phyloP scores from a whole-genome alignment of 2,113 vertebrate species.

The Bostrychus sinensis region DNA sequence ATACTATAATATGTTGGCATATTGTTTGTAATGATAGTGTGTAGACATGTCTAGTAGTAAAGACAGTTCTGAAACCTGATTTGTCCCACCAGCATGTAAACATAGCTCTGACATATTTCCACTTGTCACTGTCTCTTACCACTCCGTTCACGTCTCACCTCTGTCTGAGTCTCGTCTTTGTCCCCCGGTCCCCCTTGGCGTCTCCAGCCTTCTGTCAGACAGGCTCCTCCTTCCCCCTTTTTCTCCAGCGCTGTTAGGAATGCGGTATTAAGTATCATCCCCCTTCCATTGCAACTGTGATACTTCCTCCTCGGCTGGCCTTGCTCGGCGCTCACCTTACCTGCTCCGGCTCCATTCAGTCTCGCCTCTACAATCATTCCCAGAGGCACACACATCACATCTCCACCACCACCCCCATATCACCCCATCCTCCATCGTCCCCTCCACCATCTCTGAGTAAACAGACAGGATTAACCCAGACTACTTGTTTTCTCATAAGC shows the following conservation, averaged over 20 bases:
- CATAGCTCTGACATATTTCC: conserved; percentile 13
- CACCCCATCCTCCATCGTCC: conserved; percentile 46
- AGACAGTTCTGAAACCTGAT: neutral
- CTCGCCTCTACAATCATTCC: conserved; percentile 76
- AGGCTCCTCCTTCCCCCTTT: conserved; percentile 49
- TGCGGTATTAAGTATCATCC: conserved; percentile 73
- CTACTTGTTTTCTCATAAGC: conserved; percentile 26
- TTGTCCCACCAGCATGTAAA: conserved; percentile 18
- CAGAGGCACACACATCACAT: conserved; percentile 42
- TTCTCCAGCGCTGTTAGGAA: conserved; percentile 67
- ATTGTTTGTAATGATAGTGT: neutral
- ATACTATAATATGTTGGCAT: too few relatives aligned
- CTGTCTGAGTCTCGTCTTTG: conserved; percentile 34
- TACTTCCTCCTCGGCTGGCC: conserved; percentile 75
- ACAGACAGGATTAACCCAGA: conserved; percentile 44
- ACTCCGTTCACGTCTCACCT: conserved; percentile 42
- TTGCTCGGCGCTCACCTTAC: conserved; percentile 77
- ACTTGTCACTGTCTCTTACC: conserved; percentile 31
- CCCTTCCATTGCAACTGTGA: conserved; percentile 64
- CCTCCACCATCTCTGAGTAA: conserved; percentile 39
- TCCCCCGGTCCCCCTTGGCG: conserved; percentile 35
- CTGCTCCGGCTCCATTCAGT: conserved; percentile 80
- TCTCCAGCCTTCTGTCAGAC: conserved; percentile 35
- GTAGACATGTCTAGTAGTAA: neutral
- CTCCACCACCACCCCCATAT: conserved; percentile 10